Evolutionary conservation across 1,140 invertebrate species (phyloP), one percentile per base, ranked within the genome.

Genomic region (Heterodera carotae): DNA sequence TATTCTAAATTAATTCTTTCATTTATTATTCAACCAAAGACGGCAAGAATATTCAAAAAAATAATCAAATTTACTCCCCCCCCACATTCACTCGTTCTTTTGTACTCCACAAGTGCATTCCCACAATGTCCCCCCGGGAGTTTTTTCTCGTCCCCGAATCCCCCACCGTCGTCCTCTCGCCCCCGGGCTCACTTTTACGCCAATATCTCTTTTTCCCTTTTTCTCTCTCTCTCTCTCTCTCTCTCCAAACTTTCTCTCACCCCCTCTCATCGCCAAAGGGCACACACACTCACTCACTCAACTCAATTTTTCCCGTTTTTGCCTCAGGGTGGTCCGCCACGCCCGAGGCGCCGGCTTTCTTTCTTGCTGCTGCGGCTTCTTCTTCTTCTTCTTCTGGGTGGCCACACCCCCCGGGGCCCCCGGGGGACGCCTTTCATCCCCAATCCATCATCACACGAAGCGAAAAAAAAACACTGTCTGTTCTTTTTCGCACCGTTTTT

Each of bases 401-500:
- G 48, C 18, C 48, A 12, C 39, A 10, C 15, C 48, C 48, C 15
- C 12, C 22, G 1, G 15, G 5, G 12, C 15, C 48, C 48, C 18
- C 48, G 48, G 48, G 48, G 48, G 48, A 56, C 22, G 48, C 48
- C 48, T 56, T 56, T 56, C 48, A 22, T 56, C 48, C 48, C 48
- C 48, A 56, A 22, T 56, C 48, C 48, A 56, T 56, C 15, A 56
- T 56, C 48, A 56, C 48, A 56, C 48, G 48, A 56, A 56, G 48
- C 48, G 48, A 18, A 56, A 56, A 56, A 56, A 56, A 56, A 4
- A 15, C 48, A 18, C 12, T 56, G 12, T 56, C 18, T 56, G 48
- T 43, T 43, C 39, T 56, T 56, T 56, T 56, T 56, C 48, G 48
- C 48, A 56, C 48, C 48, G 48, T 56, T 56, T 56, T 56, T 56